Evolutionary conservation across 1,140 invertebrate species (phyloP).

Genomic region (Xylocopa sonorina): DNA sequence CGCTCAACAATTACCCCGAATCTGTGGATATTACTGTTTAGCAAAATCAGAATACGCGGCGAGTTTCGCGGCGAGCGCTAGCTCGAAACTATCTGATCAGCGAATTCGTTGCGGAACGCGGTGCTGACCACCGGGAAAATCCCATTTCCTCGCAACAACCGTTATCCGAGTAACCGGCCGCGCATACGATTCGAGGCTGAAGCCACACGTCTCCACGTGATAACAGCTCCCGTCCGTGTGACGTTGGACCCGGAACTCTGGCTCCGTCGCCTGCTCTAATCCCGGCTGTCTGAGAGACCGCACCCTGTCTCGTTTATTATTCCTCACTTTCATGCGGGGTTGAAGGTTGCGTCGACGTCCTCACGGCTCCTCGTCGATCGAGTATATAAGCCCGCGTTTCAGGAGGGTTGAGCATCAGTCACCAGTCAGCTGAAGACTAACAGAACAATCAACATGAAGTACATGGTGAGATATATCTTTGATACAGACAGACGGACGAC

Average conservation of each 20-base stretch:
- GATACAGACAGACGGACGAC: too few relatives aligned
- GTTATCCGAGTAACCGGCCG: constrained; percentile 28
- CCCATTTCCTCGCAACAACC: neutral
- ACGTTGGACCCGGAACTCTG: constrained; percentile 42
- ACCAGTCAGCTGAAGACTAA: constrained; percentile 37
- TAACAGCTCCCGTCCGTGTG: constrained; percentile 24
- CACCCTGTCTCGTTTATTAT: constrained; percentile 34
- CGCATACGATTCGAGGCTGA: neutral
- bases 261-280: constrained; percentile 16
- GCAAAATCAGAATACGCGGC: neutral
- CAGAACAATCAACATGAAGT: constrained; percentile 60
- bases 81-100: neutral
- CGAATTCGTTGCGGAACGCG: neutral
- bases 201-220: constrained; percentile 22
- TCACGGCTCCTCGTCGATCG: constrained; percentile 6
- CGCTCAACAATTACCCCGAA: neutral
- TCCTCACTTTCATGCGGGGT: constrained; percentile 48
- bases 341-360: constrained; percentile 32
- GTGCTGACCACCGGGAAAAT: constrained; percentile 32
- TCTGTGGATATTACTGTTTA: neutral
- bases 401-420: constrained; percentile 44
- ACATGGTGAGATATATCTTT: constrained; percentile 49
- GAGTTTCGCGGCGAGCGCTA: neutral
- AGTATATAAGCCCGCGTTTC: constrained; percentile 40
- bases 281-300: constrained; percentile 13